phyloP scores from a whole-genome alignment of 2,888 invertebrate genomes.

The Strigamia crassipes region DNA sequence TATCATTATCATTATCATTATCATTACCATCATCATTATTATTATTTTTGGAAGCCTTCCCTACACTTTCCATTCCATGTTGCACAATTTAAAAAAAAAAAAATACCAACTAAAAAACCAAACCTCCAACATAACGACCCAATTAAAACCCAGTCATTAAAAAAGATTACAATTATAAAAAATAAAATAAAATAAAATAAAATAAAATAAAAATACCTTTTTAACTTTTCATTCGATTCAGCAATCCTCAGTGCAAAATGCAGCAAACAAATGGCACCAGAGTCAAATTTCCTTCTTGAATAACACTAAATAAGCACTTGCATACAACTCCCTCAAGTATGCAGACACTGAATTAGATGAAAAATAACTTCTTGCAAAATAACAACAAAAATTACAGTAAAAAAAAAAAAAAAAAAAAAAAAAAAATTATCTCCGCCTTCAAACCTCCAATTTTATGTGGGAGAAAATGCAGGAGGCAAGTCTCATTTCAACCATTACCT shows the following conservation, averaged over 20 bases:
- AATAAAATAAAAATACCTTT: too few species aligned
- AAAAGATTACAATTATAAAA: too few species aligned
- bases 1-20: too few species aligned
- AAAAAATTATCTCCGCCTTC: not conserved
- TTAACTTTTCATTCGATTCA: not conserved
- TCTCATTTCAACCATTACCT: conserved; percentile 33
- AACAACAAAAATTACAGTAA: not conserved
- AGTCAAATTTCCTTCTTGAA: not conserved
- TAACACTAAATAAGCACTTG: conserved; percentile 32
- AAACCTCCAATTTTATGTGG: conserved; percentile 22
- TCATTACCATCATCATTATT: too few species aligned
- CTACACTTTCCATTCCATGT: too few species aligned
- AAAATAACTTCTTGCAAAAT: conserved; percentile 19
- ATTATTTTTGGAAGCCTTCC: too few species aligned
- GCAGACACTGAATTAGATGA: conserved; percentile 27
- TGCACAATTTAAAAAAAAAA: too few species aligned
- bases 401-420: conserved; percentile 5
- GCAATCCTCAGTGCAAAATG: not conserved
- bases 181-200: too few species aligned
- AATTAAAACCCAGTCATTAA: too few species aligned
- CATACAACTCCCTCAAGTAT: conserved; percentile 14
- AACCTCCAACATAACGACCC: too few species aligned
- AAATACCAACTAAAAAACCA: too few species aligned
- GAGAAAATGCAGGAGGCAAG: conserved; percentile 26
- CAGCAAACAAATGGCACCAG: not conserved